Base-by-base conservation (phyloP, 2,797 vertebrate genomes). In the Melanotaenia nigrans region DNA sequence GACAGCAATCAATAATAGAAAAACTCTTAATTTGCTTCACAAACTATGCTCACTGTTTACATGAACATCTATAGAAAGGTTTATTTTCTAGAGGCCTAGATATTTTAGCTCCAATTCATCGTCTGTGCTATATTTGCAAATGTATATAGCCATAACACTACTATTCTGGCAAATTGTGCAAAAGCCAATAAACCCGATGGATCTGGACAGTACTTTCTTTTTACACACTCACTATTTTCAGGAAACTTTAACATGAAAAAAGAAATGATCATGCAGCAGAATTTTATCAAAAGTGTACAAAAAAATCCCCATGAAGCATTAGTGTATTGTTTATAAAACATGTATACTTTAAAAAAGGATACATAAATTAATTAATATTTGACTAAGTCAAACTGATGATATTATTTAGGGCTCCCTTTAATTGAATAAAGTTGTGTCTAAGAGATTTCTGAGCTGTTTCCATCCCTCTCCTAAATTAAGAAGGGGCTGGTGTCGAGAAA, bases 391-490 rank as follows among this genome's bases (percentile, higher is more conserved):
- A 63, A 61, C 20, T 40, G 61, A 33, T 74, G 25, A 71, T 67
- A 42, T n/a, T 1, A 1, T 61, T 68, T 53, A 68, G 40, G 38
- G 71, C 38, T 67, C 64, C 57, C 79, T 71, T 56, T 59, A 62
- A 77, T 49, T 68, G 60, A 67, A 35, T 71, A 28, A 67, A 77
- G 63, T 58, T 42, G 65, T 5, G 7, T 65, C 49, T 60, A 40
- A 68, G 67, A 64, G 0, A 28, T 76, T 63, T 68, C 42, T 55
- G 36, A 69, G 47, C 65, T 0, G 6, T 4, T 62, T 30, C 40
- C 57, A 61, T 78, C 35, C 38, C 51, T 81, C 49, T 64, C 33
- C 30, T 58, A 14, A 20, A 49, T 28, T 25, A 2, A 24, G 59
- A 65, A 64, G 33, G 24, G 58, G 55, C 30, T 22, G 64, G 22